These are phyloP conservation scores for Martes flavigula DNA, from an alignment of 2,797 vertebrate species.

Conservation along the genomic window DNA sequence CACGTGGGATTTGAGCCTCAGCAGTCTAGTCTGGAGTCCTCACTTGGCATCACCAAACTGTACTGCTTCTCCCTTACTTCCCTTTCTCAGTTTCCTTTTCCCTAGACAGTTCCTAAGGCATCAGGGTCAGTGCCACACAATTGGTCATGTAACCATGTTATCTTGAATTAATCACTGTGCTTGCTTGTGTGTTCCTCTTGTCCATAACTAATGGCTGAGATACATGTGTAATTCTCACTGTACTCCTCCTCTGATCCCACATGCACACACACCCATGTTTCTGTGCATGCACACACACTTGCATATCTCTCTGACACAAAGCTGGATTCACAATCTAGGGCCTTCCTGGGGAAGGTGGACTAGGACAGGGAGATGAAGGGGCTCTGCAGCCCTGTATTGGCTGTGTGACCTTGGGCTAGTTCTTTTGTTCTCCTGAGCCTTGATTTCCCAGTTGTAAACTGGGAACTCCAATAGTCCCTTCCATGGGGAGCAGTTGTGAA, in stretches of 20 bases:
- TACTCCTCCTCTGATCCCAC: not conserved
- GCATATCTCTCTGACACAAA: not conserved
- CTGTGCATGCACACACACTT: not conserved
- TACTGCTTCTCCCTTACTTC: not conserved
- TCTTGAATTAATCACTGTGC: not conserved
- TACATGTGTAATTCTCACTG: not conserved
- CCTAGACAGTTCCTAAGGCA: not conserved
- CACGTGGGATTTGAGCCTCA: not conserved
- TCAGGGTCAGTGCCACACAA: not conserved
- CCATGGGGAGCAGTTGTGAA: not conserved
- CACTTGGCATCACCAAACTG: not conserved
- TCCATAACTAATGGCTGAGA: not conserved
- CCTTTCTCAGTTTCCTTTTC: not conserved
- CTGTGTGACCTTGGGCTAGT: not conserved
- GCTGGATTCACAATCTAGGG: not conserved
- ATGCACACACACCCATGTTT: fast-evolving
- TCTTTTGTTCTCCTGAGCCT: not conserved
- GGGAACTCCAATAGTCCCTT: not conserved
- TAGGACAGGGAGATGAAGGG: not conserved
- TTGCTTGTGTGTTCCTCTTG: not conserved
- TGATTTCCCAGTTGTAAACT: not conserved
- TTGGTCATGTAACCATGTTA: not conserved
- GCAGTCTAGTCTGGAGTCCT: not conserved
- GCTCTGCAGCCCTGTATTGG: not conserved
- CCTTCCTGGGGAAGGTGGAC: not conserved